Base-by-base conservation (phyloP, 2,888 invertebrate species). In the Ichneumon xanthorius region DNA sequence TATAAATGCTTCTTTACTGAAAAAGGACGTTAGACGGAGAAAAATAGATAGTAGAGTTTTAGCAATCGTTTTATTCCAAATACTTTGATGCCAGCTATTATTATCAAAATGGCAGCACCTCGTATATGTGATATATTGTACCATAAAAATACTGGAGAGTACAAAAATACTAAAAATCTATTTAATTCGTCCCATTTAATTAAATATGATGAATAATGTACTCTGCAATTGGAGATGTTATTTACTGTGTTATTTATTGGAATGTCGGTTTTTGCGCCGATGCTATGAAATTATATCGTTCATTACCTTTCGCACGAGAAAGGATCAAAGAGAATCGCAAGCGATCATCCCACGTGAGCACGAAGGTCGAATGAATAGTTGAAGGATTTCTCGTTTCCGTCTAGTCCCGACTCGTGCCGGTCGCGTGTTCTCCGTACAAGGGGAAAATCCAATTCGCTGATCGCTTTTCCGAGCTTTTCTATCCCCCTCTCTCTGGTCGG, bases 341-440 rank as follows among this genome's bases (percentile, higher is more conserved):
- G 48, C 71, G 68, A 76, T 80, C 53, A 71, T 53, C 4, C 61
- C 67, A 77, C 77, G 65, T 70, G 58, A 9, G 65, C 11, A 48
- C 63, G 75, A 84, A 84, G 76, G 80, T 75, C 68, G 75, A 71
- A 53, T 80, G 55, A 76, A 80, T 84, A 84, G 76, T 84, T 53
- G 83, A 84, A 75, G 80, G 76, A 78, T 78, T 82, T 61, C 73
- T 67, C 55, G 45, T 50, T 58, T 55, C 58, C 33, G 22, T 40
- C 48, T 63, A 80, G 45, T 48, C 53, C 45, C 40, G 58, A 65
- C 73, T 58, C 58, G 78, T 50, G 26, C 7, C 45, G 7, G 30
- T 70, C 68, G 26, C 45, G 58, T 77, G 65, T 70, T 4, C 45
- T 16, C 55, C 22, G 58, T 73, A n/a, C 26, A 68, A 82, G 7